Evolutionary conservation across 2,888 invertebrate genomes (phyloP).

Genomic region (Ditylenchus weischeri): DNA sequence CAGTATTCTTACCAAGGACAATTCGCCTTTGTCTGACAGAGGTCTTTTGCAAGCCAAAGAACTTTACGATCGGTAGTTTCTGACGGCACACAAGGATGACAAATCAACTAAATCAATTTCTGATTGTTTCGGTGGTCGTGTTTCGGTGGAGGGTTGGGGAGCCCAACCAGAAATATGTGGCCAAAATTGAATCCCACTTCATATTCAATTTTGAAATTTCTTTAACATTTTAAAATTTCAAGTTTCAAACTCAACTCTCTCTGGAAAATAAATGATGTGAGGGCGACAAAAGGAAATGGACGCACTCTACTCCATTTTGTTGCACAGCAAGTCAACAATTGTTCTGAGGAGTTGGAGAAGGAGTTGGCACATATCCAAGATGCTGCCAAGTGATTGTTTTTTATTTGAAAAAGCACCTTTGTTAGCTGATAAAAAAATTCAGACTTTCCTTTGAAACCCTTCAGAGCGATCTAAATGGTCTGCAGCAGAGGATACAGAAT

Average conservation of each 20-base stretch:
- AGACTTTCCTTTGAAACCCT: constrained; percentile 21
- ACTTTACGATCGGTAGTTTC: constrained; percentile 29
- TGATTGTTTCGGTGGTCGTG: no score
- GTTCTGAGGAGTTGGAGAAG: constrained; percentile 16
- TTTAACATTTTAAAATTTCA: no score
- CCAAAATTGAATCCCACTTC: no score
- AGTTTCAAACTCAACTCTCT: constrained; percentile 32
- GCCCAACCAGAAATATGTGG: no score
- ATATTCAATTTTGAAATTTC: no score
- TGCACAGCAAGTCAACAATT: constrained; percentile 36
- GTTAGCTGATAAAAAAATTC: neutral
- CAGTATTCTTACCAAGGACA: constrained; percentile 40
- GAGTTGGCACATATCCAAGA: constrained; percentile 29
- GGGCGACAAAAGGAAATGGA: constrained; percentile 26
- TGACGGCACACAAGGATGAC: neutral
- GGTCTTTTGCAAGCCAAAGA: constrained; percentile 46
- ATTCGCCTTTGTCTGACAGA: constrained; percentile 44
- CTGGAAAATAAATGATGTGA: constrained; percentile 39
- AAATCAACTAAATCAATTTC: no score
- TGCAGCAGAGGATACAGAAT: constrained; percentile 16
- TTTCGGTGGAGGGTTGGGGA: no score
- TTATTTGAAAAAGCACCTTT: neutral
- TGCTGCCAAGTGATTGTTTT: constrained; percentile 31
- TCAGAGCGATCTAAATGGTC: constrained; percentile 15
- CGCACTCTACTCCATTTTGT: constrained; percentile 38